Percentiles rank a stretch among this genome's conserved stretches.
Conservation (phyloP, 2,888 invertebrate genomes). For the Drosophila macrospina region DNA sequence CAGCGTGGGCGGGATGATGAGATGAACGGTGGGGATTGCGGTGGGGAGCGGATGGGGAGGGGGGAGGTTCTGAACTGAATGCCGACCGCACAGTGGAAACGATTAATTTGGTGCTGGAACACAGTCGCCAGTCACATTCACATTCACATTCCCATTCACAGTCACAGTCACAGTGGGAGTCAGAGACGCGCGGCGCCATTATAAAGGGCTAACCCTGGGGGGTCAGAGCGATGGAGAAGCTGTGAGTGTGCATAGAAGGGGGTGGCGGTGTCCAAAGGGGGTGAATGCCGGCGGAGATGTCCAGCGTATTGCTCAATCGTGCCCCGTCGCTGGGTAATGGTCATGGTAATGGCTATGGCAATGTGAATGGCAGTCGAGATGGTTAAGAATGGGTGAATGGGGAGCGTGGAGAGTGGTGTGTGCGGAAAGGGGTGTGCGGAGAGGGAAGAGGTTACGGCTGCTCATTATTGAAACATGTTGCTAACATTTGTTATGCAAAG, state of each 20-base stretch:
- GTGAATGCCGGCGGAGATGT: slow-evolving; percentile 29
- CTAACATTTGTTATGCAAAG: slow-evolving; percentile 77
- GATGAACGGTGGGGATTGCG: not conserved
- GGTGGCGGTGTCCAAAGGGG: not conserved
- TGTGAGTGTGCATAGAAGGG: not conserved
- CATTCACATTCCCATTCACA: slow-evolving; percentile 8
- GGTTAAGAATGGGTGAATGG: not conserved
- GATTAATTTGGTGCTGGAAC: slow-evolving; percentile 69
- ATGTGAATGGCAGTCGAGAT: slow-evolving; percentile 7
- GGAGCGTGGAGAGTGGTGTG: too few species aligned
- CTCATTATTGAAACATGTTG: slow-evolving; percentile 80
- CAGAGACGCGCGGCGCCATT: slow-evolving; percentile 34
- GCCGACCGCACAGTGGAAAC: slow-evolving; percentile 72
- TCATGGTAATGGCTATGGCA: slow-evolving; percentile 35
- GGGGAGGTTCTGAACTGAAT: slow-evolving; percentile 25
- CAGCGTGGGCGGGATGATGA: slow-evolving; percentile 3
- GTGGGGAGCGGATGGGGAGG: not conserved
- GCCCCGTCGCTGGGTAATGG: slow-evolving; percentile 48
- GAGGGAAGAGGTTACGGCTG: slow-evolving; percentile 7
- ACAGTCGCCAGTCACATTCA: slow-evolving; percentile 18
- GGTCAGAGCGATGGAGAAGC: slow-evolving; percentile 12
- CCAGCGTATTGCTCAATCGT: slow-evolving; percentile 72
- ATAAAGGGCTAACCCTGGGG: slow-evolving; percentile 45
- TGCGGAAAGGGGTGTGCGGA: too few species aligned
- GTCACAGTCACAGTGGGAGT: slow-evolving; percentile 18